These are phyloP conservation scores for Drosophila acutilabella DNA, from an alignment of 2,888 invertebrate species.

Conservation along the genomic window DNA sequence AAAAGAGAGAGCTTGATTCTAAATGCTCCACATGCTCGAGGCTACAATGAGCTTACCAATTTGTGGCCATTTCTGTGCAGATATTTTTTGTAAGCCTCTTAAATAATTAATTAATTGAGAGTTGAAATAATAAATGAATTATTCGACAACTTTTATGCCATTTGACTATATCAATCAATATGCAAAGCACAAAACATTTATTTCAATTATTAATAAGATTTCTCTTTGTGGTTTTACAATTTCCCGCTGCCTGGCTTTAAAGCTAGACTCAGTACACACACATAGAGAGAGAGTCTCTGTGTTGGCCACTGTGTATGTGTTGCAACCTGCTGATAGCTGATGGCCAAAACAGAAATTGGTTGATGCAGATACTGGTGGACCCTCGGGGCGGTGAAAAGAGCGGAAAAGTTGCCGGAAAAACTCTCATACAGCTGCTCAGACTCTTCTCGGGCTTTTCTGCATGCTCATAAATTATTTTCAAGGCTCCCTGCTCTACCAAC, in stretches of 20 bases:
- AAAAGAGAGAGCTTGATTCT: too few relatives aligned
- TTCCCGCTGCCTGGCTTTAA: not conserved
- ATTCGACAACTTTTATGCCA: not conserved
- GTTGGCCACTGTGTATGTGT: not conserved
- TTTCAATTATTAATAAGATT: conserved; percentile 13
- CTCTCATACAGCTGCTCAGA: conserved; percentile 32
- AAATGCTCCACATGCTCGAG: not conserved
- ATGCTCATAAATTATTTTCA: conserved; percentile 71
- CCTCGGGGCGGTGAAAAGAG: not conserved
- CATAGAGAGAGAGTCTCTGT: too few relatives aligned
- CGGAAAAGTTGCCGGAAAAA: not conserved
- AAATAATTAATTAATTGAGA: not conserved
- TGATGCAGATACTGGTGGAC: conserved; percentile 8
- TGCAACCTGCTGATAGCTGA: conserved; percentile 32
- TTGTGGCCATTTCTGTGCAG: not conserved
- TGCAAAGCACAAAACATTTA: not conserved
- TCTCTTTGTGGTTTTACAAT: not conserved
- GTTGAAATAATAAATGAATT: not conserved
- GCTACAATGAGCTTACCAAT: not conserved
- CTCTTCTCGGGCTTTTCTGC: conserved; percentile 43
- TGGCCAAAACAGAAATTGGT: conserved; percentile 30
- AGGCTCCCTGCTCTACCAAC: conserved; percentile 24
- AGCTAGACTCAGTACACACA: conserved; percentile 10
- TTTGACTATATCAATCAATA: conserved; percentile 3
- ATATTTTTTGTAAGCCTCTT: not conserved